Percentiles rank a stretch among this genome's conserved stretches.
Conservation (phyloP, 2,113 vertebrate species). For the Azemiops feae region DNA sequence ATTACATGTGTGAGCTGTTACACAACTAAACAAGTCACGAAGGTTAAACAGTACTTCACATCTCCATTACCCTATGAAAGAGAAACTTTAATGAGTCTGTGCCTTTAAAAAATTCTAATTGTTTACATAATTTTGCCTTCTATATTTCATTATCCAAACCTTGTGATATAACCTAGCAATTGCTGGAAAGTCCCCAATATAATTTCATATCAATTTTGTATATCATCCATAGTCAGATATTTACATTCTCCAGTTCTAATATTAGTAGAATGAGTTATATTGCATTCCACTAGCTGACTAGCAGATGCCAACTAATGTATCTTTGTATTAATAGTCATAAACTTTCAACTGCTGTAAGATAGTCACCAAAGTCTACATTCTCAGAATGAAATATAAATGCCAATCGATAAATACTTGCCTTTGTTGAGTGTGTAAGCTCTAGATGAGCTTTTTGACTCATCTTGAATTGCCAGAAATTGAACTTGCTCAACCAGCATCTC, state of each 20-base stretch:
- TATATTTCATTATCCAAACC: not conserved
- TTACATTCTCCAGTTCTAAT: not conserved
- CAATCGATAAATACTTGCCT: not conserved
- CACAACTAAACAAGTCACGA: not conserved
- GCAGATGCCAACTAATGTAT: not conserved
- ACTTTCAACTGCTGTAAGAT: not conserved
- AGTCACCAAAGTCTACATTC: not conserved
- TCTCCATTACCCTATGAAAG: not conserved
- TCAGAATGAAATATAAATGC: not conserved
- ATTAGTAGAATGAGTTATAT: not conserved
- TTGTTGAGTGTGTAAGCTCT: not conserved
- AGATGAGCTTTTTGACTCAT: not conserved
- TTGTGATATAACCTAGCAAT: not conserved
- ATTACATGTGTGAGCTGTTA: not conserved
- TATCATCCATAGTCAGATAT: not conserved
- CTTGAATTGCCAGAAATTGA: not conserved
- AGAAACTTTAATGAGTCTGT: not conserved
- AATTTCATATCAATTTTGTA: not conserved
- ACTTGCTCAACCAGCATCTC: not conserved
- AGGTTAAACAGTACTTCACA: not conserved
- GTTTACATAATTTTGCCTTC: not conserved
- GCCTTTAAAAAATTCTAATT: not conserved
- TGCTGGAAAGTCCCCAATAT: not conserved
- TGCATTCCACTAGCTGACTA: not conserved
- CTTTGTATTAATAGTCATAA: not conserved